Percentiles rank a stretch among this genome's conserved stretches.
Conservation (phyloP, 2,113 vertebrate genomes). For the Planiliza haematocheilus region DNA sequence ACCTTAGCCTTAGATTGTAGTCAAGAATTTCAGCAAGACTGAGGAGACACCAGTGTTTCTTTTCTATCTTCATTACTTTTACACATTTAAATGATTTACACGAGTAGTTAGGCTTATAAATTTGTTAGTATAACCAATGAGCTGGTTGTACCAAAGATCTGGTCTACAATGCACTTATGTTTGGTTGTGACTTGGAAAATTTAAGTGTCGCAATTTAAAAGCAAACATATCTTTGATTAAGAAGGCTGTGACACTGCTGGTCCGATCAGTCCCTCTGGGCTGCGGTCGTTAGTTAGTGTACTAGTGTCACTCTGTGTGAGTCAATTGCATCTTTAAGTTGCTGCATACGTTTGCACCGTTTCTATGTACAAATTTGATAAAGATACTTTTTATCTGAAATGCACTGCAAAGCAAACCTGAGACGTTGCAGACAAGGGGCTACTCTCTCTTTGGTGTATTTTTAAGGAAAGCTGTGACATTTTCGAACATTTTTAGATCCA, state of each 20-base stretch:
- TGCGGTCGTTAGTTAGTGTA: constrained; percentile 54
- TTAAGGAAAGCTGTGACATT: constrained; percentile 64
- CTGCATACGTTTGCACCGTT: constrained; percentile 81
- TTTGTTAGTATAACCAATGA: constrained; percentile 76
- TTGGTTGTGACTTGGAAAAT: constrained; percentile 70
- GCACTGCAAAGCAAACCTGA: constrained; percentile 67
- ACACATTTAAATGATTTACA: constrained; percentile 59
- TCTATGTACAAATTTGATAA: constrained; percentile 67
- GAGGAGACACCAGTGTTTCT: constrained; percentile 36
- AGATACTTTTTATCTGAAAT: constrained; percentile 66
- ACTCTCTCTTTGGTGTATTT: constrained; percentile 49
- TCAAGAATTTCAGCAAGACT: constrained; percentile 23
- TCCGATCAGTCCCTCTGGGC: constrained; percentile 37
- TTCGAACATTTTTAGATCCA: constrained; percentile 34
- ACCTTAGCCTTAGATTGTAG: constrained; percentile 42
- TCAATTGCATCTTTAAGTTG: constrained; percentile 69
- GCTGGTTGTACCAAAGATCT: constrained; percentile 84
- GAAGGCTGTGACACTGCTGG: constrained; percentile 47
- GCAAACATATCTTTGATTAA: constrained; percentile 72
- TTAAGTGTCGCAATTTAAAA: constrained; percentile 71
- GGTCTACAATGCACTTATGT: constrained; percentile 76
- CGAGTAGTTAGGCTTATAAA: constrained; percentile 52
- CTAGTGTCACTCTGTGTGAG: constrained; percentile 62
- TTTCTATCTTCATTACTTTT: constrained; percentile 50
- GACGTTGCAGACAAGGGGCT: constrained; percentile 47